These are phyloP conservation scores for Caenorhabditis wallacei DNA, from an alignment of 2,888 invertebrate genomes.

Conservation along the genomic window DNA sequence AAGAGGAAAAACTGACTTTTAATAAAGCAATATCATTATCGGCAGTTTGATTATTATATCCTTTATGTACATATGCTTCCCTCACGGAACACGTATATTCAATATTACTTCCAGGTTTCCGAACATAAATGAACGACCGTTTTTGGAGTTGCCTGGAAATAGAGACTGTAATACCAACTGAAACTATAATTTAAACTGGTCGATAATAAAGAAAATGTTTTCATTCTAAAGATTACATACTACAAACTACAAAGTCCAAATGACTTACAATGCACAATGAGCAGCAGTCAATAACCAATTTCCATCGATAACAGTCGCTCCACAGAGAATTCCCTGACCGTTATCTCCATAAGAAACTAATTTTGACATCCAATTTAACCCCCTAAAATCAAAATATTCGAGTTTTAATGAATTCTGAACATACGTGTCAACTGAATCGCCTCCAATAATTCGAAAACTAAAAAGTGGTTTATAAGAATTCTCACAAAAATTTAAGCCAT, in stretches of 20 bases:
- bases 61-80: constrained; percentile 60
- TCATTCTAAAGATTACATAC: too few species aligned
- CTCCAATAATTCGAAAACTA: constrained; percentile 60
- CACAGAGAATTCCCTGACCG: constrained; percentile 66
- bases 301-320: constrained; percentile 69
- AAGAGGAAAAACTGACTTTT: constrained; percentile 40
- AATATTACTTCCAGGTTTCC: not conserved
- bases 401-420: not conserved
- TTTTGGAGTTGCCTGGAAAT: constrained; percentile 52
- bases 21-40: constrained; percentile 72
- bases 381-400: constrained; percentile 14
- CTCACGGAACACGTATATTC: constrained; percentile 33
- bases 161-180: too few species aligned
- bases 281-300: constrained; percentile 69
- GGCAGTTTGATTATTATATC: constrained; percentile 61
- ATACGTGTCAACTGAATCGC: constrained; percentile 18
- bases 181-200: too few species aligned
- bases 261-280: constrained; percentile 68
- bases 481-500: constrained; percentile 53
- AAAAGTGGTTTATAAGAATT: not conserved
- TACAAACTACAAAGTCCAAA: too few species aligned
- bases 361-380: constrained; percentile 60
- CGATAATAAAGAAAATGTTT: too few species aligned
- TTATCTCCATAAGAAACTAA: constrained; percentile 41
- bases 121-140: constrained; percentile 33